These are phyloP conservation scores for Turritopsis dohrnii DNA, from an alignment of 30 jellyfish, hydroid and myxozoan species.

Conservation along the genomic window DNA sequence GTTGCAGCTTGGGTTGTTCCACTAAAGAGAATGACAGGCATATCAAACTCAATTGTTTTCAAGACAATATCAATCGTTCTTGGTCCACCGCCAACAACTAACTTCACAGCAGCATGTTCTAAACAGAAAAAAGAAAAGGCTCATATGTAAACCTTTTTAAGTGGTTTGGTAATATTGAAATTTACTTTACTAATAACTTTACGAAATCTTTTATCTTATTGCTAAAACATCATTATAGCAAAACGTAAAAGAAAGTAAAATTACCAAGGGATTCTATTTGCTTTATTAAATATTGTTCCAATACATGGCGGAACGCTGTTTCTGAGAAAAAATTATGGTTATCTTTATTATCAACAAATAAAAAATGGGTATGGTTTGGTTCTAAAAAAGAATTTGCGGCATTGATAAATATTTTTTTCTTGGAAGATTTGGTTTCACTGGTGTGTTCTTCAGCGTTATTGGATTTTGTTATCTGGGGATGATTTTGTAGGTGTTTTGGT, in stretches of 20 bases:
- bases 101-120: conserved; percentile 11
- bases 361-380: conserved; percentile 3
- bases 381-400: neutral
- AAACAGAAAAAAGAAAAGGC: too few relatives aligned
- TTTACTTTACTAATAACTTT: too few relatives aligned
- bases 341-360: neutral
- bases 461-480: neutral
- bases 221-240: too few relatives aligned
- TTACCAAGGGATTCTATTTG: neutral
- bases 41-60: neutral
- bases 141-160: too few relatives aligned
- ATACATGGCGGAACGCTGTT: neutral
- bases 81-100: conserved; percentile 21
- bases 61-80: neutral
- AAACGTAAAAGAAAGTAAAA: too few relatives aligned
- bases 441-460: neutral
- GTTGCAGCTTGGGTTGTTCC: conserved; percentile 6
- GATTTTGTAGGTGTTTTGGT: neutral
- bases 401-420: neutral
- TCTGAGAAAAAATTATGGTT: neutral
- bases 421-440: neutral
- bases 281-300: neutral
- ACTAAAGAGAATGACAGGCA: neutral
- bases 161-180: too few relatives aligned
- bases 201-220: too few relatives aligned